Conservation (phyloP, 1,140 invertebrate species). For the Cyclina sinensis region DNA sequence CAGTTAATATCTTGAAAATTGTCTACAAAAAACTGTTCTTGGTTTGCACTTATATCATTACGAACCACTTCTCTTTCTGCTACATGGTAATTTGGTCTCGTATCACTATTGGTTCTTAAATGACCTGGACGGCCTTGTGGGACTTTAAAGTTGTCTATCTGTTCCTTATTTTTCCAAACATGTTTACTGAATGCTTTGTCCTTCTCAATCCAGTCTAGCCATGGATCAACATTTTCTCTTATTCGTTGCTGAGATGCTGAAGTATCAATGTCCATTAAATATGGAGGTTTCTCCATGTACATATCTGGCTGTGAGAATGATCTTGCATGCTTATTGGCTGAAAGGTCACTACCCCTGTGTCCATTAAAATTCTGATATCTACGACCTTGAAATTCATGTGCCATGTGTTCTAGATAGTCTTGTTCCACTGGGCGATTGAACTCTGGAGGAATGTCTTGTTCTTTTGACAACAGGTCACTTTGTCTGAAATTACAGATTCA, state of each 20-base stretch:
- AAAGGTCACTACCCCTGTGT: not conserved
- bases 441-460: not conserved
- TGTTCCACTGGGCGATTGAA: not conserved
- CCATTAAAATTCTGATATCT: not conserved
- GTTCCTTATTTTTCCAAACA: not conserved
- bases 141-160: not conserved
- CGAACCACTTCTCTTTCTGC: not conserved
- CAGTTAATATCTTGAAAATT: constrained; percentile 45
- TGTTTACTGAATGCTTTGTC: not conserved
- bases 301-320: constrained; percentile 50
- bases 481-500: constrained; percentile 32
- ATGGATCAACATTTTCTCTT: constrained; percentile 10
- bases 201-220: not conserved
- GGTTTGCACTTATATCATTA: not conserved
- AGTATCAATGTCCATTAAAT: not conserved
- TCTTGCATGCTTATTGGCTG: constrained; percentile 31
- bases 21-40: constrained; percentile 7
- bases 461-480: constrained; percentile 8
- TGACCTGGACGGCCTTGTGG: constrained; percentile 30
- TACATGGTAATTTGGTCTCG: not conserved
- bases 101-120: constrained; percentile 45
- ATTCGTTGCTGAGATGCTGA: not conserved
- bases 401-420: constrained; percentile 2
- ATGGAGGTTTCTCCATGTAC: not conserved
- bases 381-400: constrained; percentile 2